Evolutionary conservation across 2,113 vertebrate genomes (phyloP).

Genomic region (Cephalopterus ornatus): DNA sequence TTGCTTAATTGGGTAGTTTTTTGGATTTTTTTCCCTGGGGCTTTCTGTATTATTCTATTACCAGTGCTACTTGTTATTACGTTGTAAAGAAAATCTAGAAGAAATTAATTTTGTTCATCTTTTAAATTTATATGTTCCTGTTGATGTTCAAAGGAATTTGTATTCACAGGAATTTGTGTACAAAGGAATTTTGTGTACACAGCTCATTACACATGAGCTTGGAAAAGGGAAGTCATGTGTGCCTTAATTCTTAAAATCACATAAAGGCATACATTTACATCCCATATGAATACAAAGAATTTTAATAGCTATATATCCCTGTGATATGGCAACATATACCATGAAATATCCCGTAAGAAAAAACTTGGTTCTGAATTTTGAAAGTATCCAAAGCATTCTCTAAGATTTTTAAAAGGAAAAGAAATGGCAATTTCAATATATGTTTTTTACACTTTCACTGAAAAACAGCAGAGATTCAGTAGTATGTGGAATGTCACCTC

Average conservation of each 20-base stretch:
- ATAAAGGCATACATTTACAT: not conserved
- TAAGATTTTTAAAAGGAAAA: not conserved
- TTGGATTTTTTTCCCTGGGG: accelerated
- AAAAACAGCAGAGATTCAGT: not conserved
- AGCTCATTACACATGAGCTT: not conserved
- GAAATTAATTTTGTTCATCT: not conserved
- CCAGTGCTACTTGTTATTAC: not conserved
- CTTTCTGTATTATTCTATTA: not conserved
- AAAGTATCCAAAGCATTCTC: not conserved
- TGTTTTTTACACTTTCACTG: accelerated
- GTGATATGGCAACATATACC: not conserved
- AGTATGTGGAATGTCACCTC: not conserved
- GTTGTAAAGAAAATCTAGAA: not conserved
- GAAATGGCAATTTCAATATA: not conserved
- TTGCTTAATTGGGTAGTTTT: not conserved
- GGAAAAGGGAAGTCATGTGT: not conserved
- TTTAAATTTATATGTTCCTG: not conserved
- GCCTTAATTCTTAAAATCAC: not conserved
- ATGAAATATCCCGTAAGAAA: not conserved
- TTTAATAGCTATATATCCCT: not conserved
- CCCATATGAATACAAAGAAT: not conserved
- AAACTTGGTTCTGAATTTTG: not conserved
- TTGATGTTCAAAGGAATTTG: not conserved
- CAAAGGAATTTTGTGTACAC: not conserved
- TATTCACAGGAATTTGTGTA: not conserved